phyloP scores from a whole-genome alignment of 2,888 invertebrate species.

The Catocala sponsa region DNA sequence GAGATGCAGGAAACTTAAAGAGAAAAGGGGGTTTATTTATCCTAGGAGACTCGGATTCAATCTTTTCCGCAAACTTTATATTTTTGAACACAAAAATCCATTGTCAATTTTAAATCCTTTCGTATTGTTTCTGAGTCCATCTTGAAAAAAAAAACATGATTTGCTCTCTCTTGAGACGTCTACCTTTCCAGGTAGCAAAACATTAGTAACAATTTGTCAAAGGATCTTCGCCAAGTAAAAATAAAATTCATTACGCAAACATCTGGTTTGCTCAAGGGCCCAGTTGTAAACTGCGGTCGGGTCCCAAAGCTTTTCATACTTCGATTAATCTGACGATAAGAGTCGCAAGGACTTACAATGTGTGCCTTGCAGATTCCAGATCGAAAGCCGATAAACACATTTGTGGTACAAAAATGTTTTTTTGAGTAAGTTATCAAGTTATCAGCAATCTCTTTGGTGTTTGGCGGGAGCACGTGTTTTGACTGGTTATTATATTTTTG shows the following conservation, averaged over 20 bases:
- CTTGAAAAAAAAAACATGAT: background rate
- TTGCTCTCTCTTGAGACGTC: constrained; percentile 13
- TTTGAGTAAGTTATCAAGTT: constrained; percentile 72
- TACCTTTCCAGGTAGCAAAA: constrained; percentile 36
- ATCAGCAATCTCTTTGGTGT: constrained; percentile 63
- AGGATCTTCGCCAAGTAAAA: constrained; percentile 34
- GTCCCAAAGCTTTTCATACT: constrained; percentile 72
- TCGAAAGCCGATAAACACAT: constrained; percentile 83
- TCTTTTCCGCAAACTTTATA: background rate
- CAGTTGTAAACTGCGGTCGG: constrained; percentile 68
- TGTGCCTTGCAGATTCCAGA: constrained; percentile 85
- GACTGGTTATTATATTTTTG: constrained; percentile 76
- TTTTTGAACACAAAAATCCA: background rate
- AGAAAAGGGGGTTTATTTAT: constrained; percentile 1
- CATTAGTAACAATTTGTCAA: constrained; percentile 46
- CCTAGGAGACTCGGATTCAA: background rate
- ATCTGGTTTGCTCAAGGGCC: constrained; percentile 67
- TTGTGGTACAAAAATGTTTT: constrained; percentile 75
- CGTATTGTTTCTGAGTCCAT: background rate
- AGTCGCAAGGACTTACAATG: constrained; percentile 80
- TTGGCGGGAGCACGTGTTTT: constrained; percentile 79
- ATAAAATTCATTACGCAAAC: constrained; percentile 58
- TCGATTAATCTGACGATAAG: constrained; percentile 82
- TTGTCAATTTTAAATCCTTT: constrained; percentile 2
- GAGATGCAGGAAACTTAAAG: background rate